Percentiles rank a stretch among this genome's conserved stretches.
Evolutionary conservation across 1,140 invertebrate genomes (phyloP).

Genomic region (Lysiphlebus fabarum): DNA sequence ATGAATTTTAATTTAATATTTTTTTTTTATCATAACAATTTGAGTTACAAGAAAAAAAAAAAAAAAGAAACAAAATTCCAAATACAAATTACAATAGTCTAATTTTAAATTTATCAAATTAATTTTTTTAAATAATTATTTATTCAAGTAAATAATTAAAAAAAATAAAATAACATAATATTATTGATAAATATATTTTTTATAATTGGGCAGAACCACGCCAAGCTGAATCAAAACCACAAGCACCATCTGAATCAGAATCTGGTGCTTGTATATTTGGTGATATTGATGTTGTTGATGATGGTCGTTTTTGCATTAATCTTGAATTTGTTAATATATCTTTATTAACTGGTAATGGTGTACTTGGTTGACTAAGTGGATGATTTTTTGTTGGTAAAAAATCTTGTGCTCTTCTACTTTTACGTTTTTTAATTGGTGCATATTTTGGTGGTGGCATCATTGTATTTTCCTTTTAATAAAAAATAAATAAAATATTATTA

Average conservation of each 20-base stretch:
- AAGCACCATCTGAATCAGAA: constrained; percentile 78
- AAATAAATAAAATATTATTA: too few relatives aligned
- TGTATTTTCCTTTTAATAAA: constrained; percentile 47
- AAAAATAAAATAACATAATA: too few relatives aligned
- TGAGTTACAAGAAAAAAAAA: too few relatives aligned
- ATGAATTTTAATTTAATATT: too few relatives aligned
- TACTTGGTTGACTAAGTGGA: constrained; percentile 43
- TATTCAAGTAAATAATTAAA: too few relatives aligned
- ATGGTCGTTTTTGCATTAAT: constrained; percentile 33
- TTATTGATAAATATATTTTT: constrained; percentile 13
- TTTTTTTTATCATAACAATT: too few relatives aligned
- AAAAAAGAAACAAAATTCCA: too few relatives aligned
- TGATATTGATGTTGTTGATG: constrained; percentile 58
- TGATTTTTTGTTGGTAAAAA: constrained; percentile 38
- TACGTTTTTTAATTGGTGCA: constrained; percentile 61
- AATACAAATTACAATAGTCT: too few relatives aligned
- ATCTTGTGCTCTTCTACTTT: constrained; percentile 62
- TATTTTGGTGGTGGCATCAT: constrained; percentile 72
- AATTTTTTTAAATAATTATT: too few relatives aligned
- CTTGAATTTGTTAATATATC: constrained; percentile 32
- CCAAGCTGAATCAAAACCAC: constrained; percentile 75
- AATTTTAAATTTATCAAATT: too few relatives aligned
- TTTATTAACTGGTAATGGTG: constrained; percentile 41
- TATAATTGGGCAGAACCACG: constrained; percentile 47
- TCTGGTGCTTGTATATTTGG: constrained; percentile 52